phyloP scores from a whole-genome alignment of 2,113 vertebrate species.

The Capra hircus region DNA sequence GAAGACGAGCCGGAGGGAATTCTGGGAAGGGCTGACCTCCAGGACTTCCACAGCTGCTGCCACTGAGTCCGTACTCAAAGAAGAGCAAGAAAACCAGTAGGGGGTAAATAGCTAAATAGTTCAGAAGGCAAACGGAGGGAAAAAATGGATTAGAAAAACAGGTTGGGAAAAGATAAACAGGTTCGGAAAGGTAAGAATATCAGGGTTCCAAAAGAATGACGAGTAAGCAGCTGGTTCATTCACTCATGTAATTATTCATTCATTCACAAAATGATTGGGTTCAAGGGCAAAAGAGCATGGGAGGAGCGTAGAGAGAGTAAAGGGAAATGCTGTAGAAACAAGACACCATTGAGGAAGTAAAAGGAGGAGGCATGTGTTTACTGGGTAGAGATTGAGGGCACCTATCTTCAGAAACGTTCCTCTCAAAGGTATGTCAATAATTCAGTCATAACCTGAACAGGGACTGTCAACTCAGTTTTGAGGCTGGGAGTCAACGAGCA shows the following conservation, averaged over 20 bases:
- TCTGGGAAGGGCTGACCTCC: background rate
- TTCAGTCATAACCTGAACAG: too few species aligned
- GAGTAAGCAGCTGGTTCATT: background rate
- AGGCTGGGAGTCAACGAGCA: background rate
- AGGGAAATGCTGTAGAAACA: background rate
- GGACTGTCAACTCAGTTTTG: background rate
- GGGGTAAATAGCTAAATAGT: background rate
- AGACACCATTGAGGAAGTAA: background rate
- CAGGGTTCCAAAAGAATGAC: background rate
- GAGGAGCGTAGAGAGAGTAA: background rate
- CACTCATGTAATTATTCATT: background rate
- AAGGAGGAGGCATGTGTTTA: background rate
- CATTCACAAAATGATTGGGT: background rate
- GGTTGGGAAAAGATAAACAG: background rate
- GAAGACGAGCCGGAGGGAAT: too few species aligned
- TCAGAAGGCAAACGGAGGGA: background rate
- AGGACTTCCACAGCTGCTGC: background rate
- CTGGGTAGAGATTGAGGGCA: background rate
- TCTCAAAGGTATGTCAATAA: background rate
- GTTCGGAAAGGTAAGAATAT: background rate
- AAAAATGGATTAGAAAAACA: background rate
- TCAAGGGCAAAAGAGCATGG: background rate
- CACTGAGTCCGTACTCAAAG: rapidly evolving
- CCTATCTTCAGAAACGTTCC: background rate
- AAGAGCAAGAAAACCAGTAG: background rate